These are phyloP conservation scores for Cyprinodon variegatus DNA, from an alignment of 2,113 vertebrate species.

Conservation along the genomic window DNA sequence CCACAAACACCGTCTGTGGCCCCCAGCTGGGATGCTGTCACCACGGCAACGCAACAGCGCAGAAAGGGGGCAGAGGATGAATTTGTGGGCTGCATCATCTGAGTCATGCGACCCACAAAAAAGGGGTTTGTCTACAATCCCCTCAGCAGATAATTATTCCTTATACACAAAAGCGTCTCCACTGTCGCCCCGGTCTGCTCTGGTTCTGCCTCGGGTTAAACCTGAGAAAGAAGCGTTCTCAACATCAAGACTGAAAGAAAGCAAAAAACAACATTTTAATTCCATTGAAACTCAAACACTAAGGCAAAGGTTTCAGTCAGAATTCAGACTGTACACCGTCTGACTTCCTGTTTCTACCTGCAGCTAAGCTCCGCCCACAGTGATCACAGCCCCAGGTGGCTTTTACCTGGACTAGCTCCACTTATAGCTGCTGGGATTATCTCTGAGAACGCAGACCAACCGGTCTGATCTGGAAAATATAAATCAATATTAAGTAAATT, in stretches of 20 bases:
- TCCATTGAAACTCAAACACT: no score
- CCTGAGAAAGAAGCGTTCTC: no score
- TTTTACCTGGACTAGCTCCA: not conserved
- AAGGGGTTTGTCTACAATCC: no score
- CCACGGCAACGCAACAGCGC: conserved; percentile 31
- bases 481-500: not conserved
- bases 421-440: not conserved
- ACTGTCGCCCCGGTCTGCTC: no score
- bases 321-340: not conserved
- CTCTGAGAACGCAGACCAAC: conserved; percentile 1
- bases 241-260: no score
- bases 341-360: no score
- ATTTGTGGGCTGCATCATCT: not conserved
- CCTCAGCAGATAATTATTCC: no score
- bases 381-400: not conserved
- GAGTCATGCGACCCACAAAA: no score
- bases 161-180: no score
- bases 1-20: conserved; percentile 6
- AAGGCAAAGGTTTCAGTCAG: no score
- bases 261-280: no score
- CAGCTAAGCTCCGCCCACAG: not conserved
- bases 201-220: no score
- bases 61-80: not conserved
- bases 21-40: conserved; percentile 3
- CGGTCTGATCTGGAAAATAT: not conserved